Percentiles rank a stretch among this genome's conserved stretches.
These are phyloP conservation scores for Indicator maculatus DNA, from an alignment of 2,113 vertebrate species.

Conservation along the genomic window DNA sequence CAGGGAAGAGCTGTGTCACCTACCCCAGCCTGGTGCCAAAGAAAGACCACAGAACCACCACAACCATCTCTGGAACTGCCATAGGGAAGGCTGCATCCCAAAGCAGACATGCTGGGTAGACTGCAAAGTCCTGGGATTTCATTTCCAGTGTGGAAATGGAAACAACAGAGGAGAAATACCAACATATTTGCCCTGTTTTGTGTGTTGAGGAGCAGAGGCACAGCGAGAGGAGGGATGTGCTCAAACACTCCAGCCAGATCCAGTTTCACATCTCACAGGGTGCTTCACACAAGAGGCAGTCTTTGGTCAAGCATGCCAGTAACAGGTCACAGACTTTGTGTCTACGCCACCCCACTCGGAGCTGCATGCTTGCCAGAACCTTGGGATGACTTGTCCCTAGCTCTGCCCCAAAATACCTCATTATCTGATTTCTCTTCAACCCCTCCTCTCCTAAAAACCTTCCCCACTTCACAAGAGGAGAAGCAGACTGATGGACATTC, in stretches of 20 bases:
- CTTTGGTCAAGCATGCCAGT: rapidly evolving
- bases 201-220: rapidly evolving
- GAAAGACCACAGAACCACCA: neutral
- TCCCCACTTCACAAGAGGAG: neutral
- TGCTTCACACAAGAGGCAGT: neutral
- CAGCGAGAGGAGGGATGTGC: neutral
- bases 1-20: neutral
- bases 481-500: neutral
- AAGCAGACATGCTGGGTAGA: rapidly evolving
- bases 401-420: neutral
- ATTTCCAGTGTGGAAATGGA: neutral
- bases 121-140: neutral
- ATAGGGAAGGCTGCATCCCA: neutral
- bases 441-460: neutral
- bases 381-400: neutral
- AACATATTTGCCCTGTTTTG: neutral
- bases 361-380: neutral
- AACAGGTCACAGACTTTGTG: rapidly evolving
- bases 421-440: neutral
- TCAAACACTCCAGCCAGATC: neutral
- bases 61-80: rapidly evolving
- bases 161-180: neutral
- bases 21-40: neutral
- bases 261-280: neutral
- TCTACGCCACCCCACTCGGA: rapidly evolving